These are phyloP conservation scores for Microchrysa polita DNA, from an alignment of 2,888 invertebrate species.

Conservation along the genomic window DNA sequence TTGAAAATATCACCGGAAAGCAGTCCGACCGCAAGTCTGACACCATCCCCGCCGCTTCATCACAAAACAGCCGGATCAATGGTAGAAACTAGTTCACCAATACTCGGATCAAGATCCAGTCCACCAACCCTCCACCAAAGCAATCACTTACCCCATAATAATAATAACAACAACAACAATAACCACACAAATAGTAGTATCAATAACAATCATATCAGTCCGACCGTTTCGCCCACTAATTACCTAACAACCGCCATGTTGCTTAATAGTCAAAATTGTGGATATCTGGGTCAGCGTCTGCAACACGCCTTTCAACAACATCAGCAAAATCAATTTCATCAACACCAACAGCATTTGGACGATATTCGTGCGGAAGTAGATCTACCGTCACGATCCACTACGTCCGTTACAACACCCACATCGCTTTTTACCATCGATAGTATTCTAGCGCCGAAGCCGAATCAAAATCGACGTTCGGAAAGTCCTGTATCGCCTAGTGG, in stretches of 20 bases:
- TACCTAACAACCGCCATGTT: constrained; percentile 64
- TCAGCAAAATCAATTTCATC: constrained; percentile 55
- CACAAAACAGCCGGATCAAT: constrained; percentile 52
- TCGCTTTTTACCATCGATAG: constrained; percentile 88
- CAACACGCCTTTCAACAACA: constrained; percentile 62
- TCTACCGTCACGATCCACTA: constrained; percentile 43
- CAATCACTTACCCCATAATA: constrained; percentile 37
- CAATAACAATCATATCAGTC: constrained; percentile 52
- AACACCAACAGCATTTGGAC: constrained; percentile 57
- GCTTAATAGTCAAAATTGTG: constrained; percentile 63
- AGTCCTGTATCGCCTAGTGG: constrained; percentile 65
- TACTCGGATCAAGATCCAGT: constrained; percentile 45
- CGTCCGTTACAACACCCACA: constrained; percentile 58
- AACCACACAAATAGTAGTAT: constrained; percentile 29
- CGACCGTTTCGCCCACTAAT: constrained; percentile 45
- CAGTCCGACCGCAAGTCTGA: constrained; percentile 59
- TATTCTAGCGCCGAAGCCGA: constrained; percentile 74
- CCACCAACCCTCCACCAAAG: constrained; percentile 39
- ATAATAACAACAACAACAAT: constrained; percentile 37
- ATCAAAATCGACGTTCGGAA: constrained; percentile 57
- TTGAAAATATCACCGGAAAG: constrained; percentile 56
- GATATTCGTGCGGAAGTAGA: constrained; percentile 42
- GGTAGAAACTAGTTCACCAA: constrained; percentile 52
- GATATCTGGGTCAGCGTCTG: constrained; percentile 62
- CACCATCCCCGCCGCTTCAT: constrained; percentile 54